A percentile compares a stretch with the other conserved stretches of the same genome.
Evolutionary conservation across 2,888 invertebrate species (phyloP).

Genomic region (Lepidocyrtoides sp.): DNA sequence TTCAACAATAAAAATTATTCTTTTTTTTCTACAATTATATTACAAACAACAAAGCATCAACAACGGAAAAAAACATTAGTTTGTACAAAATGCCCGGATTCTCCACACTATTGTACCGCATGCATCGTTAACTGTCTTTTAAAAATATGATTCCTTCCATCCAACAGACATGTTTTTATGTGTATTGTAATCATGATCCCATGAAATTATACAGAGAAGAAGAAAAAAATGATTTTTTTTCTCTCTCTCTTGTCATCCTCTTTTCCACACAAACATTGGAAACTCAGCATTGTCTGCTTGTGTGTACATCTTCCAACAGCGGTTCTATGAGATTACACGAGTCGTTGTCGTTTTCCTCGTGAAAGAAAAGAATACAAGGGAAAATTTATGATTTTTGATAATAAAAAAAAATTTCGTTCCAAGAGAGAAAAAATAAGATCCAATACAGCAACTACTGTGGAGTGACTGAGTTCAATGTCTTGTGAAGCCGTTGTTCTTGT

Average conservation of each 20-base stretch:
- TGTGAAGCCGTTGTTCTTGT: conserved; percentile 65
- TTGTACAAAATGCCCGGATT: conserved; percentile 43
- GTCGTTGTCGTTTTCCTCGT: background rate
- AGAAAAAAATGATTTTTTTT: conserved; percentile 53
- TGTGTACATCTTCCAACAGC: no score
- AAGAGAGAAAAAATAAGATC: background rate
- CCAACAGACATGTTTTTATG: conserved; percentile 63
- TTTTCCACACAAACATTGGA: background rate
- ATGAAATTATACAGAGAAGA: conserved; percentile 77
- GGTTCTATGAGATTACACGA: conserved; percentile 43
- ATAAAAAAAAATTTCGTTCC: conserved; percentile 16
- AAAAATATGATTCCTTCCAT: conserved; percentile 37
- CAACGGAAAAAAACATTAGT: background rate
- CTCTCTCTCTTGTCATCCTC: conserved; percentile 63
- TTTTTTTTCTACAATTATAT: conserved; percentile 16
- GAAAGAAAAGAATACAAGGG: conserved; percentile 28
- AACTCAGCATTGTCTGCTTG: conserved; percentile 2
- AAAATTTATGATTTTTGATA: conserved; percentile 77
- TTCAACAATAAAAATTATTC: conserved; percentile 37
- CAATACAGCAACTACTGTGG: conserved; percentile 10
- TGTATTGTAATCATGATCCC: conserved; percentile 74
- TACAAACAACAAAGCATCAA: conserved; percentile 2
- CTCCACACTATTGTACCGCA: background rate
- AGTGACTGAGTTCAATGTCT: conserved; percentile 66
- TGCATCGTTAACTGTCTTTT: conserved; percentile 39